phyloP scores from a whole-genome alignment of 2,113 vertebrate species.

The Corythaeola cristata region DNA sequence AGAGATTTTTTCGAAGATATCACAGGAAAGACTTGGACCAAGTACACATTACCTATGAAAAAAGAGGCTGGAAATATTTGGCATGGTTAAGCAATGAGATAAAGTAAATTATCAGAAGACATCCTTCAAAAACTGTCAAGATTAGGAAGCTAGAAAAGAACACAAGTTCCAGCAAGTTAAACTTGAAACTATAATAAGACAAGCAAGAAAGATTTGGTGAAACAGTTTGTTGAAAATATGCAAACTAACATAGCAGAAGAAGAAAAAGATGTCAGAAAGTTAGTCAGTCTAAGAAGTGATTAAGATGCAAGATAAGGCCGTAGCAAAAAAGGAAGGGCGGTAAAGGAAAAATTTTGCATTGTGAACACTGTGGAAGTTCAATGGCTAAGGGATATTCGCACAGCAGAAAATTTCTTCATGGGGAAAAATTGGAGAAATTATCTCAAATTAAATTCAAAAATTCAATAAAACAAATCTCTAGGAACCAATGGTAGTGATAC shows the following conservation, averaged over 20 bases:
- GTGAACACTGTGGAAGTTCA: neutral
- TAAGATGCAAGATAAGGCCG: neutral
- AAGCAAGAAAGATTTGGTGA: neutral
- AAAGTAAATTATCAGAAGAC: conserved; percentile 2
- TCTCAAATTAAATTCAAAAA: neutral
- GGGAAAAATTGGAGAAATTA: neutral
- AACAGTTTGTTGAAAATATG: neutral
- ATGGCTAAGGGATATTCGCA: neutral
- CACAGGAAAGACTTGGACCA: neutral
- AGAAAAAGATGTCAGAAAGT: neutral
- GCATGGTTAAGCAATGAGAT: conserved; percentile 4
- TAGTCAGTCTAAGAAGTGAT: neutral
- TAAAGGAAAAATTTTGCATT: fast-evolving
- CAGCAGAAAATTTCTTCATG: neutral
- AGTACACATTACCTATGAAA: neutral
- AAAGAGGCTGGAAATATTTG: conserved; percentile 27
- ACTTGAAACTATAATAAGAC: neutral
- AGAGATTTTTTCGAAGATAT: neutral
- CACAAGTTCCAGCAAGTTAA: conserved; percentile 11
- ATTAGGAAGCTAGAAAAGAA: conserved; percentile 3
- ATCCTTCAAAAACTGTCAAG: conserved; percentile 25
- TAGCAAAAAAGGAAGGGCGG: neutral
- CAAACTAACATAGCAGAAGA: neutral
- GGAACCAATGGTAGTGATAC: neutral
- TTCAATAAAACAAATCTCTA: neutral